Evolutionary conservation across 2,888 invertebrate species (phyloP), one percentile per base, ranked within the genome.

Genomic region (Seira sanloemensis): DNA sequence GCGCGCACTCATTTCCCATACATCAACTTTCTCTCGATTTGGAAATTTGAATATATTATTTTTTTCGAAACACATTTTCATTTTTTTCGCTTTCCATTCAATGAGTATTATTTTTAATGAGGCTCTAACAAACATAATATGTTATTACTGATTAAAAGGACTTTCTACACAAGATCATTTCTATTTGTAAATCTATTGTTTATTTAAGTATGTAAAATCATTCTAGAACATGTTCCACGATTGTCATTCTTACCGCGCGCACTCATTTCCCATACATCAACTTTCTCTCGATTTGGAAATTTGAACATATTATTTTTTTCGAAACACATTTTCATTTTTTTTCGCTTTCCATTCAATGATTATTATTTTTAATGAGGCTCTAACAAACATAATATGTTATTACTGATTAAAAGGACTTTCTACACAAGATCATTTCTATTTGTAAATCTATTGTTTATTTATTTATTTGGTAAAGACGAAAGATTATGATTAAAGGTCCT

Each of bases 121-220:
- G 50, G 50, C 50, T 50, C 50, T 50, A 50, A 50, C 16, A 50
- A 50, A 50, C n/a, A 1, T 50, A 7, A 50, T 12, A n/a, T n/a
- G n/a, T 37, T 37, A 7, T 37, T 37, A 7, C 37, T 12, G 37
- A 50, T 50, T n/a, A n/a, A n/a, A n/a, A n/a, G n/a, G n/a, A n/a
- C n/a, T n/a, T n/a, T 50, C 50, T 50, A 50, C 1, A n/a, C 50
- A 50, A 2, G 50, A 50, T 50, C 50, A 50, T 19, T 65, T 58
- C n/a, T 23, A 54, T 12, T 75, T 27, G 9, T 25, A 26, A 58
- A 27, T 58, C 58, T 26, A 58, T 16, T 37, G 1, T 58, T 54
- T 18, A 77, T 78, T 85, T 79, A 86, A 72, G 84, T 69, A 87
- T 84, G 86, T 87, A 82, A 74, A 81, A 84, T 78, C 68, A 82